phyloP scores from a whole-genome alignment of 2,888 invertebrate species.

The Tenodera sinensis region DNA sequence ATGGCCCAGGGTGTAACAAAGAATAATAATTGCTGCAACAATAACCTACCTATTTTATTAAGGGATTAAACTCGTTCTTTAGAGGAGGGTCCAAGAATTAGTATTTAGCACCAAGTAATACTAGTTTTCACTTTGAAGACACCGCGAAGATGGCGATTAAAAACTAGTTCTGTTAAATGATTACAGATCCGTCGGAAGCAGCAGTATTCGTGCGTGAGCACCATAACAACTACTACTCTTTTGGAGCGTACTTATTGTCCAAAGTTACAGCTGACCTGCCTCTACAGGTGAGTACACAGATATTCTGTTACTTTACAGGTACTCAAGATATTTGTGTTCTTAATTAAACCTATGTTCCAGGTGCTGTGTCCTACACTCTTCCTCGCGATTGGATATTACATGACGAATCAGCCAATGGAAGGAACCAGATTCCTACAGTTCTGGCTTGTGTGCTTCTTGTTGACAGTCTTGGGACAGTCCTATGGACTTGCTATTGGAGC shows the following conservation, averaged over 20 bases:
- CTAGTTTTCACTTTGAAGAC: no score
- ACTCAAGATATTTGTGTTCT: background rate
- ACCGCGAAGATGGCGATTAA: no score
- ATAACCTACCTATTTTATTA: no score
- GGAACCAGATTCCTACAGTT: conserved; percentile 48
- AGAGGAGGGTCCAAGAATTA: no score
- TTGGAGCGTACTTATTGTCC: conserved; percentile 67
- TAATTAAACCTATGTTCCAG: conserved; percentile 30
- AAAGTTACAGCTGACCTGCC: conserved; percentile 72
- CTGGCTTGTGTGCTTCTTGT: conserved; percentile 5
- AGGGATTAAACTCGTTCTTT: no score
- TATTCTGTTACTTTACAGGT: background rate
- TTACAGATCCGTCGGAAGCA: conserved; percentile 69
- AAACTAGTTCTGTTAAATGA: background rate
- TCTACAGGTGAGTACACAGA: conserved; percentile 52
- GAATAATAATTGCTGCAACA: no score
- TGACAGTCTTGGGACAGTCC: conserved; percentile 10
- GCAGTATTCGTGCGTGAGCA: conserved; percentile 69
- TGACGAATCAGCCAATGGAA: conserved; percentile 51
- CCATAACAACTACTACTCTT: conserved; percentile 73
- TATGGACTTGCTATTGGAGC: conserved; percentile 48
- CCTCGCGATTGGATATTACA: conserved; percentile 50
- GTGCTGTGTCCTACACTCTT: conserved; percentile 50
- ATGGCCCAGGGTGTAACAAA: no score
- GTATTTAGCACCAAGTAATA: no score